Percentiles rank a stretch among this genome's conserved stretches.
Conservation (phyloP, 2,113 vertebrate species). For the human (Homo sapiens) region DNA sequence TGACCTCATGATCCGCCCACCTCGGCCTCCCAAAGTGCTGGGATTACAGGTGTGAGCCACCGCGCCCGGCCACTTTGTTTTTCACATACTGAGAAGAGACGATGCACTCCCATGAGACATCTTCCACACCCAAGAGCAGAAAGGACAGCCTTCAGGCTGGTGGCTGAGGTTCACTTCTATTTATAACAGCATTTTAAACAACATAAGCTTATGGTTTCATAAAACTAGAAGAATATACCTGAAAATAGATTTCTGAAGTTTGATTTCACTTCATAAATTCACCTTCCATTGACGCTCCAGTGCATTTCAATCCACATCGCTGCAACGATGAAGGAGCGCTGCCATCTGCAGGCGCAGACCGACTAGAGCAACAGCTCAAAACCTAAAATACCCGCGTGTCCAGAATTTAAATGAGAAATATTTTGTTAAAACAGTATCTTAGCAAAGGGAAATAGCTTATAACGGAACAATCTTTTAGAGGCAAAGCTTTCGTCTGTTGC, state of each 20-base stretch:
- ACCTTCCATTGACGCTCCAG: background rate
- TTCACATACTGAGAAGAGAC: background rate
- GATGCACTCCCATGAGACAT: background rate
- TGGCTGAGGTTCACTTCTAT: background rate
- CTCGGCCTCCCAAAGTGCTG: too few relatives aligned
- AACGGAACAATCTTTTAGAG: slow-evolving; percentile 55
- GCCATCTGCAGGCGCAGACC: slow-evolving; percentile 81
- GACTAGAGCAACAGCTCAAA: slow-evolving; percentile 7
- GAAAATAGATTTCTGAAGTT: background rate
- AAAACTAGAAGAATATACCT: slow-evolving; percentile 35
- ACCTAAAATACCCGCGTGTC: slow-evolving; percentile 33
- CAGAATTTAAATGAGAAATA: slow-evolving; percentile 67
- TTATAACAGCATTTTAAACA: slow-evolving; percentile 48
- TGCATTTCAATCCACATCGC: background rate
- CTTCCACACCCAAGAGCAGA: background rate
- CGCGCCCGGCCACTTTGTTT: background rate
- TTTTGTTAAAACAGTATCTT: slow-evolving; percentile 51
- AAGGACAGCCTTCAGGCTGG: background rate
- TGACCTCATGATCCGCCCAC: too few relatives aligned
- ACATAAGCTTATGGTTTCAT: slow-evolving; percentile 24
- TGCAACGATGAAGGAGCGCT: slow-evolving; percentile 76
- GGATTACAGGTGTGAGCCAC: too few relatives aligned
- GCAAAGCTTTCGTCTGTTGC: slow-evolving; percentile 44
- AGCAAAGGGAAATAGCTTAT: slow-evolving; percentile 53
- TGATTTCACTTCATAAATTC: slow-evolving; percentile 43